Conservation (phyloP, 2,113 vertebrate species). For the human (Homo sapiens) region DNA sequence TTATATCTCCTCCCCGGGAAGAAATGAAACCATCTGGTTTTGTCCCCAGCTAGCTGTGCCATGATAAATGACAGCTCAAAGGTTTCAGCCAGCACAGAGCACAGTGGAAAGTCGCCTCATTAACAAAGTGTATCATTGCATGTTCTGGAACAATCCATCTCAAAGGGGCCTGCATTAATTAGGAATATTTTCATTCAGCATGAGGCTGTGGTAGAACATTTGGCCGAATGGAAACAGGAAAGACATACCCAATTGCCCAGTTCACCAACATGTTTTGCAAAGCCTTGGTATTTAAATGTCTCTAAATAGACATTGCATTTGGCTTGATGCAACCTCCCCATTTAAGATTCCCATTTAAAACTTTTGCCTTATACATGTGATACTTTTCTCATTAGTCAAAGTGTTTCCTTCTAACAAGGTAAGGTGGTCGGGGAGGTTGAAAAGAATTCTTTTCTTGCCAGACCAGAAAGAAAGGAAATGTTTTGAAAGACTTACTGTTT, state of each 20-base stretch:
- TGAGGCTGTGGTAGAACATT: background rate
- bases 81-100: background rate
- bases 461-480: background rate
- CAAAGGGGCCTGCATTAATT: background rate
- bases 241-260: background rate
- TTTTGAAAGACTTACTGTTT: background rate
- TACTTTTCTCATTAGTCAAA: background rate
- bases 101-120: background rate
- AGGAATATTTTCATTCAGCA: background rate
- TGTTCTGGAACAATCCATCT: background rate
- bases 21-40: background rate
- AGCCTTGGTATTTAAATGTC: background rate
- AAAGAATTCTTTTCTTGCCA: background rate
- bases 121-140: background rate
- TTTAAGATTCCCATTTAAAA: too few species aligned
- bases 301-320: accelerated
- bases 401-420: background rate
- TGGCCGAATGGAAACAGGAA: background rate
- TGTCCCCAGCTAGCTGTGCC: background rate
- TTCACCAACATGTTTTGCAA: background rate
- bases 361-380: accelerated
- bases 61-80: background rate
- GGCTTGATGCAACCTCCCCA: background rate
- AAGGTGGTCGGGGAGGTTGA: background rate
- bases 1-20: background rate